Evolutionary conservation across 2,113 vertebrate species (phyloP), one percentile per base, ranked within the genome.

Genomic region (Plecturocebus donacophilus): DNA sequence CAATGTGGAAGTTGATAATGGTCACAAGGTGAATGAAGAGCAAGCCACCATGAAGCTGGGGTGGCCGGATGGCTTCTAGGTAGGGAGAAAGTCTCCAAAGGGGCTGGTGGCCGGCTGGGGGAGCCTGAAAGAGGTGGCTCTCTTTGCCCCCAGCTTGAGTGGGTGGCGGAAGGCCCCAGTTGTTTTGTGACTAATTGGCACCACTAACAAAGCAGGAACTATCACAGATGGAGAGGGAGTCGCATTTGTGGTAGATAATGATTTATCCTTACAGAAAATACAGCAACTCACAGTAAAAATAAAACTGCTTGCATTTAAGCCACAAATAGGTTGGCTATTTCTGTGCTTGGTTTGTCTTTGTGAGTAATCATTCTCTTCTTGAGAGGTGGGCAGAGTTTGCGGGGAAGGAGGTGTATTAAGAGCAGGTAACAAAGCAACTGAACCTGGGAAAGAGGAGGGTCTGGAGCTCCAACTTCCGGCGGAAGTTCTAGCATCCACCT

Each of bases 261-360:
- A 96, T 94, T 97, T 94, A 47, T 92, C 82, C 93, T 96, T 79
- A 93, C 92, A 88, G 96, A 94, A 98, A 97, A 95, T 86, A 96
- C 88, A 91, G 95, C 93, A 61, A 91, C 85, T 88, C 71, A 52
- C 91, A 85, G 82, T 87, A 95, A 97, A 98, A 97, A 98, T 97
- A 98, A 98, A 97, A 86, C 97, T 91, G 82, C 95, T 81, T 94
- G 93, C 91, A 91, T 81, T 86, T 40, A 95, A 96, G 95, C 97
- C 96, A 89, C 97, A 98, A 96, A 98, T 98, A 97, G 98, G 95
- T 35, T 82, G 85, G 82, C 97, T 98, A 94, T 97, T 97, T 97
- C 97, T 81, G 96, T 42, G 91, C 91, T 95, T 68, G 68, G 84
- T 95, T 91, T 61, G 94, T 94, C 96, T 91, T 93, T 94, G 82